phyloP scores from a whole-genome alignment of 2,113 vertebrate species.

The Fukomys damarensis region DNA sequence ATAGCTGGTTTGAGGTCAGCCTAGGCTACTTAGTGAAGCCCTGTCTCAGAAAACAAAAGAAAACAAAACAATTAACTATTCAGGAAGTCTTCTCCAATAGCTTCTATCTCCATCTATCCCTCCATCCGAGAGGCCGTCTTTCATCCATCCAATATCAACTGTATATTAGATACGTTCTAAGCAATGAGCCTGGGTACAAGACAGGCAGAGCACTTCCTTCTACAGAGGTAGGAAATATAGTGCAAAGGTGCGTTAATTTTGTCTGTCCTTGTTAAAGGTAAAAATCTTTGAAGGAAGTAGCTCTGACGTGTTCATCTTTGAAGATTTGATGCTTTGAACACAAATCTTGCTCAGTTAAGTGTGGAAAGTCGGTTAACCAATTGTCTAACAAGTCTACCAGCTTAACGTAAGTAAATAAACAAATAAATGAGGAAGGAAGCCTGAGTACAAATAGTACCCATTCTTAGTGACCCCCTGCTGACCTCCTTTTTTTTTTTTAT shows the following conservation, averaged over 20 bases:
- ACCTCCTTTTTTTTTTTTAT: conserved; percentile 62
- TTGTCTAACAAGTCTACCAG: background rate
- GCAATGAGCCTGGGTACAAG: background rate
- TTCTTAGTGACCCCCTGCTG: conserved; percentile 60
- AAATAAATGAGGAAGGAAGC: conserved; percentile 62
- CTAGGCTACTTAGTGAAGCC: background rate
- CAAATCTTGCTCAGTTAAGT: background rate
- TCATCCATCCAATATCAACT: background rate
- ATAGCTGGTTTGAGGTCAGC: background rate
- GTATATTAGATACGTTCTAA: background rate
- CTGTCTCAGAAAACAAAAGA: background rate
- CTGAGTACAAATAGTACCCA: conserved; percentile 47
- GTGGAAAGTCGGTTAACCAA: background rate
- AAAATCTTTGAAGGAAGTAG: background rate
- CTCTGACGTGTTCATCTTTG: background rate
- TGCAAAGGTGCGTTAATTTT: background rate
- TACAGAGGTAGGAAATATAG: background rate
- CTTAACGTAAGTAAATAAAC: background rate
- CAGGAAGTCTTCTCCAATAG: conserved; percentile 13
- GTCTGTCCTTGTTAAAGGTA: background rate
- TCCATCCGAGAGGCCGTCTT: background rate
- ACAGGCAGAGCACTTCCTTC: background rate
- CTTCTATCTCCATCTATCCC: background rate
- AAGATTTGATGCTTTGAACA: background rate
- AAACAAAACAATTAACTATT: background rate